These are phyloP conservation scores for Daktulosphaira vitifoliae DNA, from an alignment of 1,140 invertebrate species.

Conservation along the genomic window DNA sequence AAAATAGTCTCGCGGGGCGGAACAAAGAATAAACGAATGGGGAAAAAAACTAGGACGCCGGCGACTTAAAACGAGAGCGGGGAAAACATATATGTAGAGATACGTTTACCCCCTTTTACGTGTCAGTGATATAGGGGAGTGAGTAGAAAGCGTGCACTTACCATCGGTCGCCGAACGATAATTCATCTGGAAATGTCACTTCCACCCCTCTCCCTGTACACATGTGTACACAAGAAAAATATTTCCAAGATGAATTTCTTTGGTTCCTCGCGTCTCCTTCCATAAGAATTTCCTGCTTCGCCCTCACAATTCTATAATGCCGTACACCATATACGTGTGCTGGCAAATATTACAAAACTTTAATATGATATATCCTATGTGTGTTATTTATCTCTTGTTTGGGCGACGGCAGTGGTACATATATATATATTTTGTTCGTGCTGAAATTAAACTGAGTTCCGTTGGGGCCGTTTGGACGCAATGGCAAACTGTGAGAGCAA, in stretches of 20 bases:
- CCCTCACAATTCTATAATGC: not conserved
- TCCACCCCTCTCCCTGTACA: not conserved
- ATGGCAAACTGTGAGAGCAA: not conserved
- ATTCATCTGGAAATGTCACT: slow-evolving; percentile 30
- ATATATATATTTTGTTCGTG: slow-evolving; percentile 1
- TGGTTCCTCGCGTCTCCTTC: not conserved
- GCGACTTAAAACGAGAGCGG: not conserved
- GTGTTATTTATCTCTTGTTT: slow-evolving; percentile 25
- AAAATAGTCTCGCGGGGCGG: not conserved
- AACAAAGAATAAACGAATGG: no score
- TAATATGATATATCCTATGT: slow-evolving; percentile 31
- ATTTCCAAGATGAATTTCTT: slow-evolving; percentile 31
- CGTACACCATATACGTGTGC: slow-evolving; percentile 3
- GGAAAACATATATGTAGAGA: not conserved
- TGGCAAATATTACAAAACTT: slow-evolving; percentile 31
- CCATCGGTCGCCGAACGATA: slow-evolving; percentile 29
- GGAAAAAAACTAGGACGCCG: no score
- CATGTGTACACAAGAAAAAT: slow-evolving; percentile 21
- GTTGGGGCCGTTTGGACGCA: slow-evolving; percentile 10
- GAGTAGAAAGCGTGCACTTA: not conserved
- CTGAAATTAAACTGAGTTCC: slow-evolving; percentile 31
- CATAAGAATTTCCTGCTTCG: not conserved
- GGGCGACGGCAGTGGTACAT: not conserved
- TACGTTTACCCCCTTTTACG: not conserved
- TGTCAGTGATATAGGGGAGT: not conserved